Conservation (phyloP, 2,797 vertebrate genomes). For the Tachyglossus aculeatus region DNA sequence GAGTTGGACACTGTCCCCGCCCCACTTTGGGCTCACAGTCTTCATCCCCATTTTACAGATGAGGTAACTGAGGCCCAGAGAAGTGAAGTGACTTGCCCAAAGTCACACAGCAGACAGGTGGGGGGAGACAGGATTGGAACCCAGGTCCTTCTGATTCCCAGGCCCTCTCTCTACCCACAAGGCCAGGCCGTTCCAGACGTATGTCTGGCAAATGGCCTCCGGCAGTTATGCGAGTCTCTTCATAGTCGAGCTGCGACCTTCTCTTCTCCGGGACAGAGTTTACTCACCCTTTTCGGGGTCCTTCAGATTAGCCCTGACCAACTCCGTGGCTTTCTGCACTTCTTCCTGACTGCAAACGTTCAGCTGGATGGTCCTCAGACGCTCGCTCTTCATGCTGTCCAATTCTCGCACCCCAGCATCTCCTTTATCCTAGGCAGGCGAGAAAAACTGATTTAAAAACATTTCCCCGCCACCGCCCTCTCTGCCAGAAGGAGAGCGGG, state of each 20-base stretch:
- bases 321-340: conserved; percentile 68
- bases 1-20: too few species aligned
- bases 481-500: neutral
- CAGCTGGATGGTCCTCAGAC: conserved; percentile 76
- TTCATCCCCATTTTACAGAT: too few species aligned
- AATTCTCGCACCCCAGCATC: conserved; percentile 73
- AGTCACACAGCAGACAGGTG: too few species aligned
- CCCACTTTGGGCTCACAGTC: too few species aligned
- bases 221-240: neutral
- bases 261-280: accelerated
- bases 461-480: neutral
- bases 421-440: conserved; percentile 70
- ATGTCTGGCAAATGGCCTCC: neutral
- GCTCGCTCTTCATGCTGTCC: conserved; percentile 74
- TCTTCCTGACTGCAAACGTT: conserved; percentile 76
- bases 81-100: too few species aligned
- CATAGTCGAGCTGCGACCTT: accelerated
- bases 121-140: too few species aligned
- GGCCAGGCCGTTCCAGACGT: too few species aligned
- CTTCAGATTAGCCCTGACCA: conserved; percentile 56
- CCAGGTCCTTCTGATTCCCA: too few species aligned
- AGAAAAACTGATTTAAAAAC: neutral
- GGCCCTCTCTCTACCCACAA: too few species aligned
- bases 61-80: too few species aligned
- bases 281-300: conserved; percentile 73